phyloP scores from a whole-genome alignment of 2,113 vertebrate species.

The Fulmarus glacialis region DNA sequence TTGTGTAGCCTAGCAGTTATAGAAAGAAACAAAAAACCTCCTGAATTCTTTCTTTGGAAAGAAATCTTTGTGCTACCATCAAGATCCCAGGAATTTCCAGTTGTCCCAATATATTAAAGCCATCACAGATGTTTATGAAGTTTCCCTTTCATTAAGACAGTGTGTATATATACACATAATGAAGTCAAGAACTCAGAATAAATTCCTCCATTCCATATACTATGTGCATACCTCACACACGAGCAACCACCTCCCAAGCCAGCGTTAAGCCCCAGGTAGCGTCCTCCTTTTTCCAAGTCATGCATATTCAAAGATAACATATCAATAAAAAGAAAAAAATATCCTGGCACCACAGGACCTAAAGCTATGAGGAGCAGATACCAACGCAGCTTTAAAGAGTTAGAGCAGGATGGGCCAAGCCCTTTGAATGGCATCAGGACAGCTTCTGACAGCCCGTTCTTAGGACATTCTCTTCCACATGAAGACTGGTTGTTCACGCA shows the following conservation, averaged over 20 bases:
- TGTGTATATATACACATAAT: background rate
- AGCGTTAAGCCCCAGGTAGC: background rate
- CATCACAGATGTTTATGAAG: background rate
- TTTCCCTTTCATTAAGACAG: background rate
- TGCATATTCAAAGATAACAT: background rate
- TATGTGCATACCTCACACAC: fast-evolving
- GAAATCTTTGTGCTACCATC: background rate
- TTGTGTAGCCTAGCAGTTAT: background rate
- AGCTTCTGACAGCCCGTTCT: background rate
- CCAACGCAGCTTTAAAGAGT: background rate
- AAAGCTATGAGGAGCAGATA: background rate
- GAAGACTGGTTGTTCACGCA: background rate
- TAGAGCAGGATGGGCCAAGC: background rate
- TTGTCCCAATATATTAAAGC: background rate
- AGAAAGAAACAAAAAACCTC: background rate
- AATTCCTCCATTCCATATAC: background rate
- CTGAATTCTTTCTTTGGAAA: background rate
- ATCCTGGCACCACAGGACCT: background rate
- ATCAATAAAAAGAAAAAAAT: background rate
- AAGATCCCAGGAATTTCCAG: background rate
- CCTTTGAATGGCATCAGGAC: background rate
- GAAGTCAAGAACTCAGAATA: background rate
- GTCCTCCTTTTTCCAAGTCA: background rate
- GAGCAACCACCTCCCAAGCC: background rate
- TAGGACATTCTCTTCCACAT: background rate